phyloP scores from a whole-genome alignment of 2,888 invertebrate species.

The Asteroscopus sphinx region DNA sequence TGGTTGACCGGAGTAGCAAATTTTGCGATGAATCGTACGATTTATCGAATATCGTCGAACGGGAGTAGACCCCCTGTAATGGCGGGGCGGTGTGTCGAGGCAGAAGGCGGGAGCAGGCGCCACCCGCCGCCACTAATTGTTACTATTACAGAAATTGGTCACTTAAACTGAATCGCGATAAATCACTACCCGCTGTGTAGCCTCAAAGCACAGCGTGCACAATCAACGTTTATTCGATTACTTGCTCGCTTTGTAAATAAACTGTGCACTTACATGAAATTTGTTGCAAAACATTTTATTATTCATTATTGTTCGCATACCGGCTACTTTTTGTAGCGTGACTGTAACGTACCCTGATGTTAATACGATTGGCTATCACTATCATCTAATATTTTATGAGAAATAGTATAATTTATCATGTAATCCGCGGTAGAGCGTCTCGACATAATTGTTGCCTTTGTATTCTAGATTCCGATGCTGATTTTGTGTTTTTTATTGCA shows the following conservation, averaged over 20 bases:
- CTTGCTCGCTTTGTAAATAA: constrained; percentile 65
- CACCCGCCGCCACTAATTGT: constrained; percentile 72
- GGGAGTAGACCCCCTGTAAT: too few species aligned
- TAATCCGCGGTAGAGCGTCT: constrained; percentile 33
- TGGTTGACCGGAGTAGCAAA: too few species aligned
- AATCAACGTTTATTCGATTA: constrained; percentile 63
- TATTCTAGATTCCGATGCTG: constrained; percentile 14
- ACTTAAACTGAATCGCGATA: constrained; percentile 76
- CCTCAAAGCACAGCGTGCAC: constrained; percentile 50
- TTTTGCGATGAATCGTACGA: too few species aligned
- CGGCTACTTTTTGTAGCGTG: constrained; percentile 50
- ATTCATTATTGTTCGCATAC: constrained; percentile 49
- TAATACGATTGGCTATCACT: constrained; percentile 41
- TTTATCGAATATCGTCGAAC: too few species aligned
- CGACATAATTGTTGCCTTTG: constrained; percentile 4
- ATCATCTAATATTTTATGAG: constrained; percentile 37
- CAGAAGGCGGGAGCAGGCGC: constrained; percentile 58
- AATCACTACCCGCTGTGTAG: constrained; percentile 68
- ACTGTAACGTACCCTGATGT: constrained; percentile 54
- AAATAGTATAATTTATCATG: constrained; percentile 34
- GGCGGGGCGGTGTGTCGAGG: constrained; percentile 49
- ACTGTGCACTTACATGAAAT: constrained; percentile 50
- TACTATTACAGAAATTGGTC: constrained; percentile 80
- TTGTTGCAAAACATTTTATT: constrained; percentile 58
- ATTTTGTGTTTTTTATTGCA: constrained; percentile 70